Conservation (phyloP, 1,140 invertebrate species). For the Aporrectodea caliginosa region DNA sequence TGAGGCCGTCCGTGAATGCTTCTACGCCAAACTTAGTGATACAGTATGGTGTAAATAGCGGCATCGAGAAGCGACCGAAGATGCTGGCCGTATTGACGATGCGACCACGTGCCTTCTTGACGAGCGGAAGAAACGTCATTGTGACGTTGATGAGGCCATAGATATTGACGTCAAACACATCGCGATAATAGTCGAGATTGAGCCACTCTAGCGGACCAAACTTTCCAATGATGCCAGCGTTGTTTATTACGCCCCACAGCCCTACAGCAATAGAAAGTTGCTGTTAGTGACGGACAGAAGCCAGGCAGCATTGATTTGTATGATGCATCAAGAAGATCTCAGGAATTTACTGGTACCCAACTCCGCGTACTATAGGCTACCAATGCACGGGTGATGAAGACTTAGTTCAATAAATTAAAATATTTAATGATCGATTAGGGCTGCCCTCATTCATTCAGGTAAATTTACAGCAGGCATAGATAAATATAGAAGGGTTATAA, state of each 20-base stretch:
- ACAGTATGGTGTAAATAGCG: constrained; percentile 66
- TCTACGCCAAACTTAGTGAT: constrained; percentile 72
- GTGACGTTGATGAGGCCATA: constrained; percentile 37
- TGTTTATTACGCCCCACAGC: constrained; percentile 37
- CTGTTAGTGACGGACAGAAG: not conserved
- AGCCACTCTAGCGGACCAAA: constrained; percentile 36
- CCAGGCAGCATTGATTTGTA: not conserved
- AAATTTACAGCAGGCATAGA: too few relatives aligned
- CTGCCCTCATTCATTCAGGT: not conserved
- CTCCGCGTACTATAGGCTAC: too few relatives aligned
- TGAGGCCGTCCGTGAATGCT: constrained; percentile 73
- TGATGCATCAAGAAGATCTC: not conserved
- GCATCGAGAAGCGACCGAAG: constrained; percentile 54
- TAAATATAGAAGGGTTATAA: too few relatives aligned
- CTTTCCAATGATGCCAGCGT: constrained; percentile 38
- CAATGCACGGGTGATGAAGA: too few relatives aligned
- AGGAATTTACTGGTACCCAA: too few relatives aligned
- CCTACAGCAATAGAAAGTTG: constrained; percentile 28
- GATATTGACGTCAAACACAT: constrained; percentile 38
- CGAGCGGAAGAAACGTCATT: constrained; percentile 34
- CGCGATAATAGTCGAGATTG: constrained; percentile 34
- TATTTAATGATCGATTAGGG: not conserved
- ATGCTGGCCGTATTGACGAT: constrained; percentile 18
- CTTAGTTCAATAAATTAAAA: not conserved
- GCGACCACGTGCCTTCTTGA: not conserved